Conservation (phyloP, 2,797 vertebrate species). For the Lagothrix lagotricha region DNA sequence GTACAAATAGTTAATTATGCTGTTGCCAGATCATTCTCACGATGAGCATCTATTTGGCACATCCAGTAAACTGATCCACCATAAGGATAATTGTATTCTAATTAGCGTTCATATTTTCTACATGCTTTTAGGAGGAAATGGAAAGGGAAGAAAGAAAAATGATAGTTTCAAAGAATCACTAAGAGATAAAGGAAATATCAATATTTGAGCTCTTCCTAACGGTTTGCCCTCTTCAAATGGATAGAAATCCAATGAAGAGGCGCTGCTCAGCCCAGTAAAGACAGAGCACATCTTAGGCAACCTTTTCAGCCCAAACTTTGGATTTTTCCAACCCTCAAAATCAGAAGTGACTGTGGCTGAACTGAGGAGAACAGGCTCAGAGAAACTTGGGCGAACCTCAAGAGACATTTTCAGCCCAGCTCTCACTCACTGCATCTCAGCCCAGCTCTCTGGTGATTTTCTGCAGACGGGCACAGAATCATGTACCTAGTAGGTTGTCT, state of each 20-base stretch:
- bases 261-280: background rate
- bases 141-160: slow-evolving; percentile 25
- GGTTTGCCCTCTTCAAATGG: background rate
- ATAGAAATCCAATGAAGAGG: background rate
- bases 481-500: background rate
- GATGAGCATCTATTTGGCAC: background rate
- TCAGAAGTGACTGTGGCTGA: background rate
- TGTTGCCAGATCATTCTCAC: background rate
- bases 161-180: background rate
- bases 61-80: background rate
- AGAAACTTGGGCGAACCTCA: background rate
- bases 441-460: background rate
- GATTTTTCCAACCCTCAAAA: background rate
- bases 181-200: background rate
- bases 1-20: background rate
- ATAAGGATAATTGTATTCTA: background rate
- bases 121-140: slow-evolving; percentile 22
- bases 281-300: background rate
- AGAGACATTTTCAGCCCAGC: background rate
- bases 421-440: background rate
- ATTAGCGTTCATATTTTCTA: background rate
- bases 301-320: background rate
- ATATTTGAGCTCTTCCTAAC: background rate
- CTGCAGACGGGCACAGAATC: background rate
- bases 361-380: background rate